Evolutionary conservation across 1,140 invertebrate genomes (phyloP).

Genomic region (Bicyclus anynana): DNA sequence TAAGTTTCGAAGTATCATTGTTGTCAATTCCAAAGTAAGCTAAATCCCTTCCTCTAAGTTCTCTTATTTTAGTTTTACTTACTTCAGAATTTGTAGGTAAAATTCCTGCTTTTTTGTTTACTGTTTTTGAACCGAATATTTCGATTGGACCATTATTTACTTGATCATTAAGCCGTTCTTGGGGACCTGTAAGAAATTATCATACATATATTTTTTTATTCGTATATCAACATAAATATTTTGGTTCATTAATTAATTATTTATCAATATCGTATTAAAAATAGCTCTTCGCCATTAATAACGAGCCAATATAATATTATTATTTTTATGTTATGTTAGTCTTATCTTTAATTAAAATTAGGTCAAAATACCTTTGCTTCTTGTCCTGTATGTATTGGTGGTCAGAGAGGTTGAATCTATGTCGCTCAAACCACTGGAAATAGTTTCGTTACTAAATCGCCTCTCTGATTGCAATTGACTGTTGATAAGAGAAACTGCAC

Average conservation of each 20-base stretch:
- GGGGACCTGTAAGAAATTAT: background rate
- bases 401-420: slow-evolving; percentile 25
- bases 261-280: too few relatives aligned
- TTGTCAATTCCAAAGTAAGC: slow-evolving; percentile 62
- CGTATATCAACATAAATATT: too few relatives aligned
- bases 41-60: slow-evolving; percentile 59
- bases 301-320: too few relatives aligned
- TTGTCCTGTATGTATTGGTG: slow-evolving; percentile 42
- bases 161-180: background rate
- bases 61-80: slow-evolving; percentile 46
- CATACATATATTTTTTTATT: too few relatives aligned
- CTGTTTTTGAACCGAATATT: slow-evolving; percentile 4
- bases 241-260: background rate
- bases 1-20: slow-evolving; percentile 26
- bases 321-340: too few relatives aligned
- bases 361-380: slow-evolving; percentile 39
- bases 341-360: background rate
- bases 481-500: slow-evolving; percentile 60
- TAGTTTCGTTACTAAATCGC: slow-evolving; percentile 37
- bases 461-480: slow-evolving; percentile 47
- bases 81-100: slow-evolving; percentile 24
- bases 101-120: slow-evolving; percentile 3
- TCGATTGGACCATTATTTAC: background rate
- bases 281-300: too few relatives aligned
- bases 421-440: slow-evolving; percentile 31